A percentile compares a stretch with the other conserved stretches of the same genome.
These are phyloP conservation scores for Nylanderia fulva DNA, from an alignment of 1,140 invertebrate genomes.

Conservation along the genomic window DNA sequence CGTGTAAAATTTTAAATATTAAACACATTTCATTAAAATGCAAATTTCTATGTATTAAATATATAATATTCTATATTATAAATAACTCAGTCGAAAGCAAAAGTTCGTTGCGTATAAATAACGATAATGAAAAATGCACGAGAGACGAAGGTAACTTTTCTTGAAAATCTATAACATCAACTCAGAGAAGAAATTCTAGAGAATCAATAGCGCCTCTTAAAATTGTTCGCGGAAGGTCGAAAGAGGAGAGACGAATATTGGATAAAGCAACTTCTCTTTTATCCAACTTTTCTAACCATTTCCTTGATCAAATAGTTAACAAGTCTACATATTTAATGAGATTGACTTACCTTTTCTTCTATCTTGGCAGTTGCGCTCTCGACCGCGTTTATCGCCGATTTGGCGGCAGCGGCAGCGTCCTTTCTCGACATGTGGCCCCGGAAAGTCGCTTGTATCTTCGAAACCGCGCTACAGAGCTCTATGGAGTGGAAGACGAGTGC, in stretches of 20 bases:
- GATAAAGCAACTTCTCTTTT: conserved; percentile 13
- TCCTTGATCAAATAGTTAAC: conserved; percentile 33
- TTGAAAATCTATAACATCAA: neutral
- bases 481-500: conserved; percentile 64
- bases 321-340: neutral
- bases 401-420: conserved; percentile 86
- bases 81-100: neutral
- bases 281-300: neutral
- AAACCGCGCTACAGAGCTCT: conserved; percentile 95
- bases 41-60: neutral
- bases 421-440: conserved; percentile 95
- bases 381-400: conserved; percentile 84
- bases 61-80: neutral
- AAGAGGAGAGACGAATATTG: neutral
- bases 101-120: neutral
- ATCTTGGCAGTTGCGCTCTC: conserved; percentile 85
- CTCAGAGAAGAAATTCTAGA: neutral
- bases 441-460: conserved; percentile 97
- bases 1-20: neutral
- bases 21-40: neutral
- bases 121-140: neutral
- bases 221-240: neutral
- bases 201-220: conserved; percentile 10
- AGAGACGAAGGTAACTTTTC: neutral
- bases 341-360: conserved; percentile 85